A percentile compares a stretch with the other conserved stretches of the same genome.
These are phyloP conservation scores for Muscina levida DNA, from an alignment of 2,888 invertebrate species.

Conservation along the genomic window DNA sequence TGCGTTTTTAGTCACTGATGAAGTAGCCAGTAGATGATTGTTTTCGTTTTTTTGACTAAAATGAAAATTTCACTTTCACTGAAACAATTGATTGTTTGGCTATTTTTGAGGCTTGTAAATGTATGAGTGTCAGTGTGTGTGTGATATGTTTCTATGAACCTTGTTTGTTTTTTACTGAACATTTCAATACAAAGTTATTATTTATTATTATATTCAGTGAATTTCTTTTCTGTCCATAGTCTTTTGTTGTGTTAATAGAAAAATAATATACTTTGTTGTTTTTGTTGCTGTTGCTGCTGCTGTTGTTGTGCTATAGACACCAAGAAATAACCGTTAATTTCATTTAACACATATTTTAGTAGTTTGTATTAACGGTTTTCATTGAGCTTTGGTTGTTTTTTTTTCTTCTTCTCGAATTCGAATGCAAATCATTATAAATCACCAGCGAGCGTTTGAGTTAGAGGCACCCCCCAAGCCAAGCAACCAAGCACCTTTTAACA, in stretches of 20 bases:
- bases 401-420: constrained; percentile 5
- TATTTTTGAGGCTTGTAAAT: not conserved
- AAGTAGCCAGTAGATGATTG: not conserved
- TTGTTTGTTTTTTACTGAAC: constrained; percentile 30
- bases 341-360: constrained; percentile 54
- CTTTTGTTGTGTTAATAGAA: constrained; percentile 32
- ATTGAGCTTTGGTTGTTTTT: constrained; percentile 28
- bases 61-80: constrained; percentile 59
- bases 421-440: constrained; percentile 57
- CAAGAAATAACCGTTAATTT: constrained; percentile 55
- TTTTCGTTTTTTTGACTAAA: constrained; percentile 39
- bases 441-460: constrained; percentile 31
- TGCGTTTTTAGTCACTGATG: constrained; percentile 26
- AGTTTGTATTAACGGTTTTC: constrained; percentile 51
- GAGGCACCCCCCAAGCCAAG: constrained; percentile 30
- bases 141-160: constrained; percentile 17
- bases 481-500: constrained; percentile 11
- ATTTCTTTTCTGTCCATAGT: constrained; percentile 17
- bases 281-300: not conserved
- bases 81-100: constrained; percentile 32
- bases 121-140: no score
- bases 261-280: not conserved
- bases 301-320: no score
- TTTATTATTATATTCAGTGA: constrained; percentile 26
- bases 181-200: constrained; percentile 36